Evolutionary conservation across 2,888 invertebrate species (phyloP), one percentile per base, ranked within the genome.

Genomic region (Gisinianus flammeolus): DNA sequence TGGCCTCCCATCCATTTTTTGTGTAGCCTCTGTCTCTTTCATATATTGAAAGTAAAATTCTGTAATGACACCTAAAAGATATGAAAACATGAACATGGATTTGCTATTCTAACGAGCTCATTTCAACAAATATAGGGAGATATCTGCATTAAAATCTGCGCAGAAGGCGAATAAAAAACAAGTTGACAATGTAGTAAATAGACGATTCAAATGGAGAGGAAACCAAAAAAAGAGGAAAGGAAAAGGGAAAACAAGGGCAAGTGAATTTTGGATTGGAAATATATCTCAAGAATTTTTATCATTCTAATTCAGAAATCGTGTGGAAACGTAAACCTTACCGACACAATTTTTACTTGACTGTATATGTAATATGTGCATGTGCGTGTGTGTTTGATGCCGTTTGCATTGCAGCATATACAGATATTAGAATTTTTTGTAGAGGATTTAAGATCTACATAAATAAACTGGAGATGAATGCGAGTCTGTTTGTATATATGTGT

Each of bases 1-100:
- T n/a, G n/a, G n/a, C 54, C 16, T 4, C 54, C 54, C 16, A 12
- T 54, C 19, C 19, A 44, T 16, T 44, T 16, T n/a, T 19, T 54
- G 8, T 54, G 16, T 54, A 3, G 16, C 6, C 5, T 54, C 6
- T 54, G 16, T 54, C n/a, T 54, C n/a, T 54, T 10, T 44, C 16
- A 54, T 54, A n/a, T 54, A 54, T n/a, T 54, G 54, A n/a, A n/a
- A n/a, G n/a, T n/a, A n/a, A 54, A 54, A 54, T 54, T 54, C 16
- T 54, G 54, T n/a, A 54, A 54, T 3, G 19, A 3, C 3, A 5
- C n/a, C 54, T 19, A 44, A 10, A 44, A 6, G 44, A 10, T 54
- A 3, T n/a, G n/a, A n/a, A n/a, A 54, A 54, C 54, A 54, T 54
- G 54, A 54, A 54, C 19, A 54, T 54, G 5, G 54, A 54, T 8